Conservation (phyloP, 2,797 vertebrate species). For the Acanthornis magna region DNA sequence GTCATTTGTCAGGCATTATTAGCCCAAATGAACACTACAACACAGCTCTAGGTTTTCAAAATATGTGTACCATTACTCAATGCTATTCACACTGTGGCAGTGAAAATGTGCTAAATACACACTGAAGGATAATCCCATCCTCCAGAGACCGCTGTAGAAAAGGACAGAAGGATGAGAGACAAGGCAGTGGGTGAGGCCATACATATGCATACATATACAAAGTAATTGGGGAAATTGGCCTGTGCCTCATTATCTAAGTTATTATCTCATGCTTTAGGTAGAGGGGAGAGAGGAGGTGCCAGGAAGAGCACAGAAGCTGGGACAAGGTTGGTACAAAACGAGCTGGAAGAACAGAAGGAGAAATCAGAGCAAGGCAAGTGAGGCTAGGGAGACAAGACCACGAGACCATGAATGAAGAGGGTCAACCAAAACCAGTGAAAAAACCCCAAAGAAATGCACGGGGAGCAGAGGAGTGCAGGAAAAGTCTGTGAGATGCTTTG, state of each 20-base stretch:
- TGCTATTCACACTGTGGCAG: neutral
- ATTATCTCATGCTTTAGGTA: neutral
- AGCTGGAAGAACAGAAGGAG: neutral
- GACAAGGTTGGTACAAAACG: neutral
- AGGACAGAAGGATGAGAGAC: neutral
- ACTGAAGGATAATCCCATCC: constrained; percentile 13
- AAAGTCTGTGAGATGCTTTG: neutral
- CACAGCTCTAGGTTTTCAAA: neutral
- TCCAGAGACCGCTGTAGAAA: neutral
- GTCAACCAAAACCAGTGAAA: neutral
- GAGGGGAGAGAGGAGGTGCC: neutral
- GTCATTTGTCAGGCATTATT: neutral
- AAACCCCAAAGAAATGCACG: neutral
- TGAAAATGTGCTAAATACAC: neutral
- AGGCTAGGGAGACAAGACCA: neutral
- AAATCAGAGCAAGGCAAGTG: neutral
- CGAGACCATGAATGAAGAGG: neutral
- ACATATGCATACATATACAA: neutral
- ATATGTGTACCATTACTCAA: neutral
- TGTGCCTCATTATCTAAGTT: neutral
- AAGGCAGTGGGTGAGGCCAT: neutral
- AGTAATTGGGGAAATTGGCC: neutral
- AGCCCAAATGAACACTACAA: neutral
- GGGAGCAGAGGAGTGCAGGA: neutral
- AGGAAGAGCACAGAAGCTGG: neutral